These are phyloP conservation scores for Zoroaster sp. DNA, from an alignment of 53 echinoderm and acorn worm genomes.

Conservation along the genomic window DNA sequence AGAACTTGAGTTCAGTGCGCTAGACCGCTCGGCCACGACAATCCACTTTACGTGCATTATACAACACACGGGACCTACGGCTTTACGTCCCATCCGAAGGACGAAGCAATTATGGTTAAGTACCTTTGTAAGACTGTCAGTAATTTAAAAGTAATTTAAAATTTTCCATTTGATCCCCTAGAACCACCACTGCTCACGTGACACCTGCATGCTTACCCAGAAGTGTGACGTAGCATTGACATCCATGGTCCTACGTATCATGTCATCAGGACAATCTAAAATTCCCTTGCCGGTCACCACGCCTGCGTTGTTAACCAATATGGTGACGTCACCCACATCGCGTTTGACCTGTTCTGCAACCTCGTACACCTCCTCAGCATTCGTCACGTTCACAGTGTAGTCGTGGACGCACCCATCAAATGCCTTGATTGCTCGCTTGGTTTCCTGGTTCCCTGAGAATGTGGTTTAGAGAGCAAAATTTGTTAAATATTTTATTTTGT, in stretches of 20 bases:
- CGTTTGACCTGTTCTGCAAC: slow-evolving; percentile 64
- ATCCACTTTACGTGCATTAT: too few species aligned
- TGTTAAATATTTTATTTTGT: too few species aligned
- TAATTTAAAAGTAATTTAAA: too few species aligned
- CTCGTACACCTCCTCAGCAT: slow-evolving; percentile 78
- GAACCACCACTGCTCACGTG: too few species aligned
- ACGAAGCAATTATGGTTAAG: too few species aligned
- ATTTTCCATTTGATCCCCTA: too few species aligned
- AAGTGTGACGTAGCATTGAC: slow-evolving; percentile 87
- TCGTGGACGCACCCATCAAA: slow-evolving; percentile 66
- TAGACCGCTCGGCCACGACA: too few species aligned
- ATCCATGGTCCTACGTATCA: slow-evolving; percentile 86
- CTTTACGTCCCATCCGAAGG: too few species aligned
- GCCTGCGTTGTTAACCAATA: slow-evolving; percentile 97
- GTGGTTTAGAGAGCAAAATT: too few species aligned
- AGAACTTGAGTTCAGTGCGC: too few species aligned
- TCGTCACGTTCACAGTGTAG: slow-evolving; percentile 79
- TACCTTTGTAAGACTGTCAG: too few species aligned
- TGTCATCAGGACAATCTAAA: slow-evolving; percentile 74
- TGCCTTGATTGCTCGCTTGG: not conserved
- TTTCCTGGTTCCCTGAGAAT: slow-evolving; percentile 7
- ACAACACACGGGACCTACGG: too few species aligned
- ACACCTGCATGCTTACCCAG: slow-evolving; percentile 86
- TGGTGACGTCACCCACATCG: slow-evolving; percentile 84
- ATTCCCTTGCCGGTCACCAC: slow-evolving; percentile 74